These are phyloP conservation scores for Porites lutea DNA, from an alignment of 64 coral and sea anemone genomes.

Conservation along the genomic window DNA sequence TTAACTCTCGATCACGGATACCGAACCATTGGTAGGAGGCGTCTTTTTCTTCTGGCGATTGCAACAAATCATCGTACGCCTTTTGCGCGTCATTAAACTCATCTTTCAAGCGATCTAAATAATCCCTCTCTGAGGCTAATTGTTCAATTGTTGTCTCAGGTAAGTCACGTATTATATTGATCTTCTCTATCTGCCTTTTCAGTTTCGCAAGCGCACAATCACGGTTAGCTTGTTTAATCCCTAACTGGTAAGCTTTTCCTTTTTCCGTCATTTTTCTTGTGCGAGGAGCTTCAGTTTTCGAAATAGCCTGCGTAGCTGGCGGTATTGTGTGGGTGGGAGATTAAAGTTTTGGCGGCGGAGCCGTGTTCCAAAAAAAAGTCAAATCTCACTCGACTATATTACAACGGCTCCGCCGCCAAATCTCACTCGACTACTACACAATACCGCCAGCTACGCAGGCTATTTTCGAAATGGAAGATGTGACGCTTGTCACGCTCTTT, in stretches of 20 bases:
- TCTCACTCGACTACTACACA: no score
- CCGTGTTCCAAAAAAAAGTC: no score
- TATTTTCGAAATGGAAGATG: no score
- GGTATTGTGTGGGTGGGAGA: no score
- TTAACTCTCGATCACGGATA: neutral
- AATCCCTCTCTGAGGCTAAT: neutral
- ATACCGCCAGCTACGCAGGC: no score
- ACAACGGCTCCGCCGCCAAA: no score
- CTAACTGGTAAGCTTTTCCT: neutral
- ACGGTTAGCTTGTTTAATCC: neutral
- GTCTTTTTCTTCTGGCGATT: neutral
- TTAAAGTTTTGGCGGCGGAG: no score
- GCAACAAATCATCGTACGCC: neutral
- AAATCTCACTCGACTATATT: no score
- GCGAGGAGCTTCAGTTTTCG: neutral
- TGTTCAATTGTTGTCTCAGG: neutral
- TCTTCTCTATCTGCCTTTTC: conserved; percentile 2
- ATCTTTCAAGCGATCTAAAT: conserved; percentile 24
- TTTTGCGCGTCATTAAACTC: neutral
- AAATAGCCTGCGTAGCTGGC: no score
- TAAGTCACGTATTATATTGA: neutral
- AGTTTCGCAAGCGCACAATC: neutral
- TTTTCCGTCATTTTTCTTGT: conserved; percentile 2
- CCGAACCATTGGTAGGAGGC: neutral
- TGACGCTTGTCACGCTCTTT: no score